These are phyloP conservation scores for Reticulitermes speratus DNA, from an alignment of 1,140 invertebrate species.

Conservation along the genomic window DNA sequence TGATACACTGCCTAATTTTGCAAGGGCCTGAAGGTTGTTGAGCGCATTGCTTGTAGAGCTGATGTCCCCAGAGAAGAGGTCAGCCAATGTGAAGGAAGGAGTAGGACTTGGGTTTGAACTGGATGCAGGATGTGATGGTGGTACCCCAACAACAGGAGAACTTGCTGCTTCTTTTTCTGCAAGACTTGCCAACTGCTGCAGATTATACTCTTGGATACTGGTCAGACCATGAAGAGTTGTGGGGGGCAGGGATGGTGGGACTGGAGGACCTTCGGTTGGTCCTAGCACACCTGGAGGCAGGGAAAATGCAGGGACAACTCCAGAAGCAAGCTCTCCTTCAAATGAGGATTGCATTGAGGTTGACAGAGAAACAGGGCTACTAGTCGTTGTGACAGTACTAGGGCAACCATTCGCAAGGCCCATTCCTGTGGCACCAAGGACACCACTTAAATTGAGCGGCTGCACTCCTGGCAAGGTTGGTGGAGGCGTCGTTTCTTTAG, in stretches of 20 bases:
- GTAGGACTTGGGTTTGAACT: conserved; percentile 63
- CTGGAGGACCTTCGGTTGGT: conserved; percentile 14
- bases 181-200: conserved; percentile 75
- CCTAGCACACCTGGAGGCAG: conserved; percentile 15
- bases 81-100: conserved; percentile 64
- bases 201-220: conserved; percentile 80
- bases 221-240: conserved; percentile 52
- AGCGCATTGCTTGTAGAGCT: conserved; percentile 70
- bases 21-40: conserved; percentile 84
- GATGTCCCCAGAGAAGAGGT: conserved; percentile 69
- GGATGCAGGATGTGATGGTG: conserved; percentile 41
- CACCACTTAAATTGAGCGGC: conserved; percentile 10
- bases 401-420: conserved; percentile 49
- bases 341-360: conserved; percentile 75
- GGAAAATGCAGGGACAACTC: background rate
- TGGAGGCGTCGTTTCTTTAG: conserved; percentile 37
- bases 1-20: conserved; percentile 68
- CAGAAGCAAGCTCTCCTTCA: conserved; percentile 53
- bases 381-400: conserved; percentile 54
- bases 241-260: conserved; percentile 25
- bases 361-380: conserved; percentile 64
- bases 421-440: background rate
- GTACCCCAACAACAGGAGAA: conserved; percentile 32
- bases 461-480: conserved; percentile 11
- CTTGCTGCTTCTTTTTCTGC: conserved; percentile 33